Percentiles rank a stretch among this genome's conserved stretches.
These are phyloP conservation scores for Verasper variegatus DNA, from an alignment of 2,113 vertebrate species.

Conservation along the genomic window DNA sequence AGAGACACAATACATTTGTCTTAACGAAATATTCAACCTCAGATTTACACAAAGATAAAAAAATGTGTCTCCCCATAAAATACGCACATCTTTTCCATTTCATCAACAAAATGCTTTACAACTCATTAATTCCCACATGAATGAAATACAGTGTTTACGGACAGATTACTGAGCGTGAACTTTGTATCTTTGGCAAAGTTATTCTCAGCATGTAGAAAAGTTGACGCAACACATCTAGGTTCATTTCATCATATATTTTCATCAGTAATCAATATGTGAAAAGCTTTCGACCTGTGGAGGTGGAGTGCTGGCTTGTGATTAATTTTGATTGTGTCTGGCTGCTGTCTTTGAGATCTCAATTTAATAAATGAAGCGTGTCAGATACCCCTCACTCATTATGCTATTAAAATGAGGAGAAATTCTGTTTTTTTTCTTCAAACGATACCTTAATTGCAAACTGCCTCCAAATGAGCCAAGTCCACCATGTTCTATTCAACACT, in stretches of 20 bases:
- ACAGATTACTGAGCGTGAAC: slow-evolving; percentile 10
- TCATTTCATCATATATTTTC: background rate
- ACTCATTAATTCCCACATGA: background rate
- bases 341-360: slow-evolving; percentile 17
- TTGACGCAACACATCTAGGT: background rate
- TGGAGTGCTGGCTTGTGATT: slow-evolving; percentile 22
- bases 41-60: background rate
- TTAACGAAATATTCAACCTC: background rate
- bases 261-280: background rate
- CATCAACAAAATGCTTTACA: background rate
- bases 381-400: slow-evolving; percentile 32
- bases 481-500: background rate
- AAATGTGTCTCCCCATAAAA: background rate
- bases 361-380: slow-evolving; percentile 23
- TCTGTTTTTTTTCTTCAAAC: slow-evolving; percentile 1
- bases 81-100: background rate
- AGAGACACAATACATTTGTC: background rate
- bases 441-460: slow-evolving; percentile 1
- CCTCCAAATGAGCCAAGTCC: slow-evolving; percentile 8
- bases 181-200: slow-evolving; percentile 2
- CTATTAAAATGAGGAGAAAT: slow-evolving; percentile 24
- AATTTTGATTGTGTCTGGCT: slow-evolving; percentile 22
- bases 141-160: background rate
- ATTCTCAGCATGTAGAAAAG: slow-evolving; percentile 4
- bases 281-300: slow-evolving; percentile 2